Evolutionary conservation across 2,888 invertebrate species (phyloP).

Genomic region (Mythimna lalbum): DNA sequence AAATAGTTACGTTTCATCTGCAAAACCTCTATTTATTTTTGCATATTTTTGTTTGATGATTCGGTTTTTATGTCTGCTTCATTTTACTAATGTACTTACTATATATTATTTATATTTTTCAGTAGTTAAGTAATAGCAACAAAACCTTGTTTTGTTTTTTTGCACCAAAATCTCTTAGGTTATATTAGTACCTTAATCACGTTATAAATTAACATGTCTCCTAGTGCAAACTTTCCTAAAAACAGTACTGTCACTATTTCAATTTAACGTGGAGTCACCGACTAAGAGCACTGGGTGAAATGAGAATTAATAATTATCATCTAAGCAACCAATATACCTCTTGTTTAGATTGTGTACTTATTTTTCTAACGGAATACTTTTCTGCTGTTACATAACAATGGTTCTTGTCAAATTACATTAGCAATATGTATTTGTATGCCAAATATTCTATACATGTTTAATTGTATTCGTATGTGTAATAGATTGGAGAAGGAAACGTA

Average conservation of each 20-base stretch:
- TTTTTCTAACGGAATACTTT: neutral
- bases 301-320: neutral
- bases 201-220: neutral
- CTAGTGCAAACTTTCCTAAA: neutral
- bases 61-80: neutral
- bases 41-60: neutral
- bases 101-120: neutral
- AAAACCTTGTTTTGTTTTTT: neutral
- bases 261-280: constrained; percentile 12
- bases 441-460: constrained; percentile 23
- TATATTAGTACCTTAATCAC: neutral
- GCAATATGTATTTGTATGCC: constrained; percentile 5
- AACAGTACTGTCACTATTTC: neutral
- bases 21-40: neutral
- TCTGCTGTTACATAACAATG: neutral
- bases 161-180: neutral
- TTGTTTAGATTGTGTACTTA: neutral
- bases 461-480: constrained; percentile 47
- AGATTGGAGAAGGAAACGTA: constrained; percentile 68
- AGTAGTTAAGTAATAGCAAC: neutral
- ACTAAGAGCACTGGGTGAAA: constrained; percentile 3
- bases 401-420: constrained; percentile 1
- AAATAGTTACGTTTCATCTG: constrained; percentile 20
- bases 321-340: neutral
- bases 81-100: neutral